Evolutionary conservation across 2,113 vertebrate genomes (phyloP), one percentile per base, ranked within the genome.

Genomic region (Colaptes auratus): DNA sequence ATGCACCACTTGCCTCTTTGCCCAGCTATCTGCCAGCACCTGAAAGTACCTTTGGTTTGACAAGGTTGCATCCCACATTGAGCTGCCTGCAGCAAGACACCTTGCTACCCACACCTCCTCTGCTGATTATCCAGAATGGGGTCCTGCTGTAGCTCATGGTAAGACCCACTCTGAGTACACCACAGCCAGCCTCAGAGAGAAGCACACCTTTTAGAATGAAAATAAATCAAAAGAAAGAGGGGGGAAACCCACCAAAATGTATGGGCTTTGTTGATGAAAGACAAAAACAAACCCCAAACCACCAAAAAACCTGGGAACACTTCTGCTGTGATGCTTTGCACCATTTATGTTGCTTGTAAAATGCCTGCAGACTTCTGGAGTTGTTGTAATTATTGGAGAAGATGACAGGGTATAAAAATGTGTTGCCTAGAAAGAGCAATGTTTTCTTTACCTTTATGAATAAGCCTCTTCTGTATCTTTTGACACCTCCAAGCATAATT

Each of bases 381-480:
- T 46, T 67, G 70, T 90, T 73, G 33, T 39, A 89, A 70, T 89
- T 92, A 82, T 66, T 94, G 56, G 46, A 82, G 65, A 6, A 95
- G 64, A 70, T 0, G 1, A 72, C 10, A 70, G 42, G 20, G 93
- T 90, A 93, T 89, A 87, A 91, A 92, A 92, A 72, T 59, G 28
- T 11, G 21, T 69, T 88, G 16, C 67, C 91, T 72, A 63, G 63
- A 90, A 96, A 78, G 18, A 79, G 55, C 35, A 61, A 44, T 44
- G 14, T 81, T 89, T 92, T 63, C 63, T 56, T 94, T 82, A 75
- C 24, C 21, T 89, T 89, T 78, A 39, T 64, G 70, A 61, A 92
- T 48, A 74, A 79, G 63, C 63, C 19, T 44, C 42, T 78, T 75
- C 55, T 82, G 35, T 46, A 23, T 73, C 65, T 86, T 92, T 95